A percentile compares a stretch with the other conserved stretches of the same genome.
These are phyloP conservation scores for Crotalus helleri DNA, from an alignment of 2,113 vertebrate genomes.

Conservation along the genomic window DNA sequence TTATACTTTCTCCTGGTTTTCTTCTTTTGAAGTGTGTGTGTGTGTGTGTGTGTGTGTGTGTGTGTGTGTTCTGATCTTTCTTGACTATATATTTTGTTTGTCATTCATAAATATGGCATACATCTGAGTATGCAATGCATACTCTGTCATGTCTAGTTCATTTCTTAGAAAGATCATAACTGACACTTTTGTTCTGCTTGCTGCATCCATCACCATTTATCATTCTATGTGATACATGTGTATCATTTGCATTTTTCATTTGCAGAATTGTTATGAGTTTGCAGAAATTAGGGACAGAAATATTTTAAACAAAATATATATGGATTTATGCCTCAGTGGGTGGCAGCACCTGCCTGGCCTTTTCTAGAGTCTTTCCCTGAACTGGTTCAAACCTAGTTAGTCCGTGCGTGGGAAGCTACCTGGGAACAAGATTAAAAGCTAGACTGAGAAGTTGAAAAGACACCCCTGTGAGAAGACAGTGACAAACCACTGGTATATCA, in stretches of 20 bases:
- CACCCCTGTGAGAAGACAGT: not conserved
- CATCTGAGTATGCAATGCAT: not conserved
- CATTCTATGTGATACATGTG: not conserved
- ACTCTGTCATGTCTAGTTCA: not conserved
- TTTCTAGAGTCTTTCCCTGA: not conserved
- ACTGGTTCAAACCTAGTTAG: not conserved
- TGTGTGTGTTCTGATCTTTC: not conserved
- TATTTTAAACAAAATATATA: not conserved
- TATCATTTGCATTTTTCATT: not conserved
- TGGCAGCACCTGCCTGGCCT: not conserved
- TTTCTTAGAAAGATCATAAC: not conserved
- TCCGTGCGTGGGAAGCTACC: not conserved
- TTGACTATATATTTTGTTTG: not conserved
- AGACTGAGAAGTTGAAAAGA: not conserved
- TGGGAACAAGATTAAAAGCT: not conserved
- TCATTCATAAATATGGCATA: not conserved
- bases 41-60: too few species aligned
- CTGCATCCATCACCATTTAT: not conserved
- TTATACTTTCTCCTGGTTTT: not conserved
- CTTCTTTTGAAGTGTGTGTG: not conserved
- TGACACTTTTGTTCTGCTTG: not conserved
- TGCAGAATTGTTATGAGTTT: not conserved
- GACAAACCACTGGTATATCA: not conserved
- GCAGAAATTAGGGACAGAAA: not conserved
- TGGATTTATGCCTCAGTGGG: not conserved